phyloP scores from a whole-genome alignment of 2,113 vertebrate genomes.

The Apodemus sylvaticus region DNA sequence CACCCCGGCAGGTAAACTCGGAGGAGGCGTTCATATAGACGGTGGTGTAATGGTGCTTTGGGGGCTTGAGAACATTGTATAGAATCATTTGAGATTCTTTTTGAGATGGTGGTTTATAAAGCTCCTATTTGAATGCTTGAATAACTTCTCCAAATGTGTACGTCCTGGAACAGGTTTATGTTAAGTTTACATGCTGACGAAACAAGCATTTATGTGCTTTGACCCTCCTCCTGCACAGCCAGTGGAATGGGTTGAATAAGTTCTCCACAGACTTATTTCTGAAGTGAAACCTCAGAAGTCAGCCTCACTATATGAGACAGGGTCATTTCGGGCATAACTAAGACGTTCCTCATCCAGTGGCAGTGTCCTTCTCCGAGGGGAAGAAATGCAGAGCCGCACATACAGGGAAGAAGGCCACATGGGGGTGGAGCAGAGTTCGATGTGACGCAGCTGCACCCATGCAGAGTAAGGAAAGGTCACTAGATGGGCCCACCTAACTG shows the following conservation, averaged over 20 bases:
- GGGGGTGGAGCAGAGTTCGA: background rate
- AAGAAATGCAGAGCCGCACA: background rate
- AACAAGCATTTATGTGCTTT: background rate
- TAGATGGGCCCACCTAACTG: background rate
- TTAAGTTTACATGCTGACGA: conserved; percentile 15
- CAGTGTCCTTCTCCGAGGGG: conserved; percentile 1
- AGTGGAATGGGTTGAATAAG: background rate
- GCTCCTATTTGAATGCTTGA: background rate
- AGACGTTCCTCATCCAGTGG: background rate
- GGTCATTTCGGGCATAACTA: background rate
- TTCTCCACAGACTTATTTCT: background rate
- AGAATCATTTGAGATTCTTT: conserved; percentile 35
- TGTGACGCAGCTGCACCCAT: background rate
- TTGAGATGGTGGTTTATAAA: conserved; percentile 32
- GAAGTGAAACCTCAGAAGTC: background rate
- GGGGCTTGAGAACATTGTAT: background rate
- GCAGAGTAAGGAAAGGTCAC: background rate
- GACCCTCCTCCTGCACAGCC: background rate
- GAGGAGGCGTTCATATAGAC: background rate
- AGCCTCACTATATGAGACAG: background rate
- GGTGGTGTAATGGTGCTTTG: background rate
- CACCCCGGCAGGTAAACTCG: background rate
- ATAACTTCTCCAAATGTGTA: conserved; percentile 11
- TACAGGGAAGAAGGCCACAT: background rate
- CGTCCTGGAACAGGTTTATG: background rate